Evolutionary conservation across 2,797 vertebrate species (phyloP).

Genomic region (Australoheros facetus): DNA sequence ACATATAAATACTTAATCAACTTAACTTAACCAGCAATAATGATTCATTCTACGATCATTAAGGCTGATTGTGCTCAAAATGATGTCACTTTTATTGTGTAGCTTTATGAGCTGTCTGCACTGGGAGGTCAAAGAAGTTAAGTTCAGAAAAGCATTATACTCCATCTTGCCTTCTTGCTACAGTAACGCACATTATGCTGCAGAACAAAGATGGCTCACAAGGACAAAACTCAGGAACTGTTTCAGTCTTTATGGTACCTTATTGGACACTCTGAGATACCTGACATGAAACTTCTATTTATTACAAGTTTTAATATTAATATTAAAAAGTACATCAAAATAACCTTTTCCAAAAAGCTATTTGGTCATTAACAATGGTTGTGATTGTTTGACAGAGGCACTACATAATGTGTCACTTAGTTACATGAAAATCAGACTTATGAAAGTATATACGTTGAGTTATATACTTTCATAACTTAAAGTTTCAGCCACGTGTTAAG

Average conservation of each 20-base stretch:
- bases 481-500: background rate
- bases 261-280: background rate
- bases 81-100: conserved; percentile 43
- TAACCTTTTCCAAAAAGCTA: background rate
- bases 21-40: conserved; percentile 31
- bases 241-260: background rate
- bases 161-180: background rate
- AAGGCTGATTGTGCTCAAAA: conserved; percentile 36
- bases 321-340: background rate
- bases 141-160: background rate
- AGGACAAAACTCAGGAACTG: background rate
- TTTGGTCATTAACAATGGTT: background rate
- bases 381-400: background rate
- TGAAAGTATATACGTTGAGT: too few relatives aligned
- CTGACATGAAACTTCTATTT: background rate
- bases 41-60: conserved; percentile 33
- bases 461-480: too few relatives aligned
- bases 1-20: conserved; percentile 23
- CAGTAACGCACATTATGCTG: background rate
- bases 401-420: background rate
- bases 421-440: too few relatives aligned
- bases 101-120: conserved; percentile 36
- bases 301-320: background rate
- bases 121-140: conserved; percentile 39
- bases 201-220: background rate